phyloP scores from a whole-genome alignment of 2,797 vertebrate genomes.

The Nasua narica region DNA sequence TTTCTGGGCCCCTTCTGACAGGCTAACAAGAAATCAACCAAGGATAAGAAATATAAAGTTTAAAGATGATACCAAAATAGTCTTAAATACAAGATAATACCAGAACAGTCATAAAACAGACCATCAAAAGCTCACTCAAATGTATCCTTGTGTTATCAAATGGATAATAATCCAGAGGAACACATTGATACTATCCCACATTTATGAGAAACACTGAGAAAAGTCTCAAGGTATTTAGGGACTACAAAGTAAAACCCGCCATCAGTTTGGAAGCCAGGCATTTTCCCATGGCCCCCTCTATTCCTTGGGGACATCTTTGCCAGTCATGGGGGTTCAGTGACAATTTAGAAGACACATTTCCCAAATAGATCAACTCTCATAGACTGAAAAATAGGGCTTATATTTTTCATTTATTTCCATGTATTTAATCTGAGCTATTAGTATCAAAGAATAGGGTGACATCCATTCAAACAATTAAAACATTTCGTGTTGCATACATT shows the following conservation, averaged over 20 bases:
- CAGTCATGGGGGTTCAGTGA: background rate
- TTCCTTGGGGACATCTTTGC: background rate
- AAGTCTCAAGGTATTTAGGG: background rate
- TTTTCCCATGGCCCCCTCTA: background rate
- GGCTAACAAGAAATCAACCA: background rate
- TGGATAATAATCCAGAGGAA: background rate
- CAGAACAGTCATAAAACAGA: background rate
- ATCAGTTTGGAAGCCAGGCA: background rate
- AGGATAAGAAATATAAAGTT: background rate
- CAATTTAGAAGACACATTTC: background rate
- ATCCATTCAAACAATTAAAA: background rate
- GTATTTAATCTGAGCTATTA: background rate
- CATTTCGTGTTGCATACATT: fast-evolving
- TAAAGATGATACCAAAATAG: background rate
- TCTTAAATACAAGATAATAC: background rate
- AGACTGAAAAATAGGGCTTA: background rate
- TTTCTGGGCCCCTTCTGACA: background rate
- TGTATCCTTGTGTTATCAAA: background rate
- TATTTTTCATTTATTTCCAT: background rate
- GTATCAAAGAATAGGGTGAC: background rate
- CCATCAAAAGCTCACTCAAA: background rate
- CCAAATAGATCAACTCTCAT: background rate
- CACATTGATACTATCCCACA: background rate
- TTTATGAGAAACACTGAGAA: background rate
- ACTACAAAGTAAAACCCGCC: background rate